Base-by-base conservation (phyloP, 1,140 invertebrate genomes). In the Leptopilina clavipes region DNA sequence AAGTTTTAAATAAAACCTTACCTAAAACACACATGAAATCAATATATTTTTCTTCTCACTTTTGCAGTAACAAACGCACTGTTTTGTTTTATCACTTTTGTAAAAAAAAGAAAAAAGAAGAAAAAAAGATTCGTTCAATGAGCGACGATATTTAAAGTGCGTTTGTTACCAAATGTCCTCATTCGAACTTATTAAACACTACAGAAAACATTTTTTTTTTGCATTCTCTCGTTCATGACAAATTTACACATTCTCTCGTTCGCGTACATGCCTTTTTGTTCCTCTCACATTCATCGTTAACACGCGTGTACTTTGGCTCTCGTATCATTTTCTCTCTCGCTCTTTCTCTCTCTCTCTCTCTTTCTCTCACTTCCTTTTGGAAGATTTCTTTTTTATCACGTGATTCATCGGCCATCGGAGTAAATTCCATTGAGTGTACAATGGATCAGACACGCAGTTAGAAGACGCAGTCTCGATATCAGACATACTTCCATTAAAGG, bases 401-500 rank as follows among this genome's bases (percentile, higher is more conserved):
- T 65, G 25, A 31, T 76, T 78, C 79, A 83, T 65, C 40, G 70
- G 81, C 76, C 78, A 80, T 78, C 54, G 78, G 80, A 78, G 78
- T 77, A n/a, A n/a, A 52, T 40, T 82, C 74, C 75, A 78, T 73
- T 19, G n/a, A n/a, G 72, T 75, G 44, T 84, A 76, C 75, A 78
- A 81, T 74, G 59, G 22, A 56, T 78, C 82, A 84, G 79, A 80
- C 82, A 84, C 74, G 65, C 82, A 43, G 59, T 56, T 83, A 81
- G 78, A 77, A 83, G 73, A 70, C 75, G 73, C 82, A 83, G 72
- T 70, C 74, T 83, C 72, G 70, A 73, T 79, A 81, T 56, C 82
- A 84, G 76, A 71, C 82, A 84, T 78, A 83, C 82, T 81, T 78
- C 76, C 78, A 83, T 81, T 77, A 83, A 59, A 75, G 77, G 65